Base-by-base conservation (phyloP, 1,140 invertebrate genomes). In the Drosophila grimshawi region DNA sequence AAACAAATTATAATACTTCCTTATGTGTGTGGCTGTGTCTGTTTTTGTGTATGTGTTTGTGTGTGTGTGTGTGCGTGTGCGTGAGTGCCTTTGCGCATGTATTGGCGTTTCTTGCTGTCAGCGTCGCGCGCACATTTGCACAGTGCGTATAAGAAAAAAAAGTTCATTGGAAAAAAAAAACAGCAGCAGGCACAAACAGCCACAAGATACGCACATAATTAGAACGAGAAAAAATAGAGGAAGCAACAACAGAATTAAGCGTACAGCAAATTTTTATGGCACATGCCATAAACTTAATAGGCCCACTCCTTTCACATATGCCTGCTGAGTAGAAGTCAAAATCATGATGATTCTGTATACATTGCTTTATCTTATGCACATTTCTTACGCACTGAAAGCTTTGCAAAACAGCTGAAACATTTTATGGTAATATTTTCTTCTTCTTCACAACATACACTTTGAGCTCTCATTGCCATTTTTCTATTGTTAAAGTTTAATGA, bases 401-500 rank as follows among this genome's bases (percentile, higher is more conserved):
- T 32, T n/a, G n/a, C 19, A 73, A 72, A 80, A 81, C 71, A 83
- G 76, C 71, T 85, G 81, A 80, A 78, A 72, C 76, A 82, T 88
- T 80, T 77, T 82, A 86, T 79, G 63, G 66, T 48, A 35, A 55
- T 62, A 45, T 32, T 35, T 32, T 37, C 11, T 52, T 51, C 56
- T 76, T 72, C 67, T 2, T 29, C 69, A 81, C 68, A 19, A 53
- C 78, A 74, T 49, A 64, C 68, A 46, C 7, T 45, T 33, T 69
- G 63, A 48, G 69, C 77, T 71, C 3, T 76, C 62, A 78, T 79
- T 86, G 51, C 56, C 60, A 57, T 46, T 60, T 63, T 27, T 69
- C 45, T 52, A 43, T 55, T 73, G 71, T 56, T 37, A 75, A 19
- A 88, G 83, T 89, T 88, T 83, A 88, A 88, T 88, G 83, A 88